Evolutionary conservation across 1,140 invertebrate species (phyloP).

Genomic region (Chymomyza costata): DNA sequence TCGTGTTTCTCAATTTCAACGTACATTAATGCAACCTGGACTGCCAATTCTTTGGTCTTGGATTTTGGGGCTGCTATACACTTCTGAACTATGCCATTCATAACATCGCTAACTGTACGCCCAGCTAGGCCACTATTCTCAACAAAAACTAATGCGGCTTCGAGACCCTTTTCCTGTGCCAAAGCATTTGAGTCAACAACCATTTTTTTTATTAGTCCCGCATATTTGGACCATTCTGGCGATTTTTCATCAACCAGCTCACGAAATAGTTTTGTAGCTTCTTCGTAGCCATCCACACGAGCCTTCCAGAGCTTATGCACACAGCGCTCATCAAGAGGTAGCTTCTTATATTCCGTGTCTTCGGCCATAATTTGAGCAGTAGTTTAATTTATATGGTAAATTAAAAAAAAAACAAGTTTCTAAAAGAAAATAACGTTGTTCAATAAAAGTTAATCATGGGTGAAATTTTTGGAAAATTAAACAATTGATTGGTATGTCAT

Average conservation of each 20-base stretch:
- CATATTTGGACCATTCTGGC: slow-evolving; percentile 93
- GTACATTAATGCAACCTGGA: slow-evolving; percentile 93
- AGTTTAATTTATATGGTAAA: slow-evolving; percentile 2
- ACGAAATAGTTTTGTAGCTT: slow-evolving; percentile 91
- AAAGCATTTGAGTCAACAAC: slow-evolving; percentile 95
- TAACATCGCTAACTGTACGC: slow-evolving; percentile 92
- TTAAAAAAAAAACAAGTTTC: no score
- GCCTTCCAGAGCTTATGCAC: slow-evolving; percentile 98
- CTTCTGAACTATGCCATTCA: slow-evolving; percentile 92
- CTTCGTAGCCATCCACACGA: slow-evolving; percentile 93
- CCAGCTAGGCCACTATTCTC: slow-evolving; percentile 91
- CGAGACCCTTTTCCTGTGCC: slow-evolving; percentile 96
- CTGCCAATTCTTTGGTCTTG: slow-evolving; percentile 93
- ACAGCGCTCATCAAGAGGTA: slow-evolving; percentile 93
- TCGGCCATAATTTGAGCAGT: slow-evolving; percentile 84
- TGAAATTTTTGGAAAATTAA: slow-evolving; percentile 41
- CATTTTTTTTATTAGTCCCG: slow-evolving; percentile 96
- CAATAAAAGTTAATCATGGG: slow-evolving; percentile 38
- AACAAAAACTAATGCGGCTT: slow-evolving; percentile 91
- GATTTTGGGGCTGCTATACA: slow-evolving; percentile 93
- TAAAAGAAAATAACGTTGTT: no score
- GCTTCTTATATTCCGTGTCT: slow-evolving; percentile 93
- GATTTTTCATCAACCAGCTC: slow-evolving; percentile 93
- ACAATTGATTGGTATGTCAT: slow-evolving; percentile 18
- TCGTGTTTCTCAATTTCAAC: slow-evolving; percentile 98